Evolutionary conservation across 2,888 invertebrate genomes (phyloP), one percentile per base, ranked within the genome.

Genomic region (Plebejus anna): DNA sequence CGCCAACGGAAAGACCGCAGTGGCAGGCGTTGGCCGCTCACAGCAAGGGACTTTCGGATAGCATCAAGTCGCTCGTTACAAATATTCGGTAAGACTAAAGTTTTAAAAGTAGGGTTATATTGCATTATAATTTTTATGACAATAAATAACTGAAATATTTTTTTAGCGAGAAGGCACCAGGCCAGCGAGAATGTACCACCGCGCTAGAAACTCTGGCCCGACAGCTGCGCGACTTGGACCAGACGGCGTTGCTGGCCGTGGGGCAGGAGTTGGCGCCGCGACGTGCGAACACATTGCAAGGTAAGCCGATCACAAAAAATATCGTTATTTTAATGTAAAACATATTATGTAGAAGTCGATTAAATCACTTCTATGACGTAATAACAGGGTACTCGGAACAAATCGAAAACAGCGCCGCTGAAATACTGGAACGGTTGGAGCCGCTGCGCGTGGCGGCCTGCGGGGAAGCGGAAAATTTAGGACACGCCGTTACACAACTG

Each of bases 1-100:
- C 97, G 75, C 98, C 99, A 0, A 96, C 97, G 80, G 99, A 99
- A 91, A 97, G 98, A 2, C 95, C 97, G 1, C 98, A 98, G 36
- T 99, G 99, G 98, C 99, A 99, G 87, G 95, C 96, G 78, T 95
- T 99, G 79, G 98, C 99, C 0, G 96, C 96, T 82, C 98, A 99
- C 93, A 98, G 98, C 86, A 99, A 98, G 88, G 97, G 96, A 75
- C 99, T 99, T 0, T 99, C 99, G 0, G 99, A 99, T 88, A 97
- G 98, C 47, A 99, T 99, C 86, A 99, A 99, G 90, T 96, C 96
- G 13, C 95, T 99, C 4, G 98, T 99, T 4, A 96, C 98, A 16
- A 97, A 98, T 80, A 98, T 99, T 82, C 96, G 97, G 95, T 96
- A 86, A 76, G 36, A 28, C n/a, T 71, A 9, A 38, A 9, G 3